Evolutionary conservation across 1,140 invertebrate genomes (phyloP), one percentile per base, ranked within the genome.

Genomic region (Sycophaga agraensis): DNA sequence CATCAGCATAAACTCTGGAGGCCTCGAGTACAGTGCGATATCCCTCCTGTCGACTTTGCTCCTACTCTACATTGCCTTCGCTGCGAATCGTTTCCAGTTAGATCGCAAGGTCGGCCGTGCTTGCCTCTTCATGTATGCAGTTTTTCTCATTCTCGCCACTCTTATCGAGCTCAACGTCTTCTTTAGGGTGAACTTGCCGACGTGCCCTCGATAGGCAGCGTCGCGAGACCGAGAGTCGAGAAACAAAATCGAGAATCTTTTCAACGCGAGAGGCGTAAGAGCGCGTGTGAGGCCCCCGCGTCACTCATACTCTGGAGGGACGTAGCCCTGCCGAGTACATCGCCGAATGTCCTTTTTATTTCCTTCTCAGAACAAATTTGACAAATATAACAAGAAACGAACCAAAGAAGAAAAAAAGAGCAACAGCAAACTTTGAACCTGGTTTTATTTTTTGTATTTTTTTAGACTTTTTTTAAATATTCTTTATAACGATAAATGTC

Each of bases 131-230:
- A 88, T 93, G 79, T 94, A 94, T 78, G 82, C 84, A 40, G 84
- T 87, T 16, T 94, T 92, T 71, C 81, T 94, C 51, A 82, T 90
- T 49, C 81, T 94, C 64, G 91, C 92, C 42, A 88, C 88, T 55
- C 83, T 94, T 50, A 92, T 93, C 66, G 92, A 94, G 81, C 82
- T 94, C 58, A 93, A 94, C 78, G 87, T 91, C 59, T 92, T 94
- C 83, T 93, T 94, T 78, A 84, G 82, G 61, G 91, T 93, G 57
- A 93, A 94, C 81, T 78, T 92, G 59, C 91, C 91, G 55, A 89
- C 90, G 34, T 94, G 92, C 69, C 76, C 78, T 63, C 77, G 77
- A 73, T 79, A 78, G 73, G 75, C 73, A 1, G 12, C 60, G 75
- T 75, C 65, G 28, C 28, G 5, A 31, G 28, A 31, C 11, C 5